These are phyloP conservation scores for Lepidurus apus DNA, from an alignment of 1,140 invertebrate genomes.

Conservation along the genomic window DNA sequence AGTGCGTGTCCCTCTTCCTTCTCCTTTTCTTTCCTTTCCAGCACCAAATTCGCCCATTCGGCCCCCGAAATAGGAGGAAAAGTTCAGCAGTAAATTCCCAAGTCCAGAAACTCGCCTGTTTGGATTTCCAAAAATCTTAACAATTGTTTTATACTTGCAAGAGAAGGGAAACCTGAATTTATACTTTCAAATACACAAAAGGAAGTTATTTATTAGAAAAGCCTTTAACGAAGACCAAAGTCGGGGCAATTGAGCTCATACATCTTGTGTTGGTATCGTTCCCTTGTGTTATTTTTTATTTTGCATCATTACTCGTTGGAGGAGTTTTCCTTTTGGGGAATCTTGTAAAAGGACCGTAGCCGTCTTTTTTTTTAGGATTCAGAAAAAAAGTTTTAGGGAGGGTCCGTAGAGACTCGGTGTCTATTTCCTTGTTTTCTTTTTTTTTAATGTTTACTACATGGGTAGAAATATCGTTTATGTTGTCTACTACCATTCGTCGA, in stretches of 20 bases:
- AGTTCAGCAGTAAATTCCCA: too few species aligned
- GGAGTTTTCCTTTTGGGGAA: not conserved
- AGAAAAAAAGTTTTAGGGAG: not conserved
- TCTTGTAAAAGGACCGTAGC: not conserved
- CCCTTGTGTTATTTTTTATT: not conserved
- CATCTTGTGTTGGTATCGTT: not conserved
- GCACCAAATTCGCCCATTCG: too few species aligned
- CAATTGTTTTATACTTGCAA: too few species aligned
- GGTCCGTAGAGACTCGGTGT: not conserved
- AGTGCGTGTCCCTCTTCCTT: not conserved
- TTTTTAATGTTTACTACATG: not conserved
- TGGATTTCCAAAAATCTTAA: too few species aligned
- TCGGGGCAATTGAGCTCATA: conserved; percentile 4
- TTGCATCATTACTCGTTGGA: not conserved
- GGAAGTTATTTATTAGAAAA: not conserved
- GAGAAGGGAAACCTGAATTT: too few species aligned
- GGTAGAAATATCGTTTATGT: not conserved
- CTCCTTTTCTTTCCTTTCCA: too few species aligned
- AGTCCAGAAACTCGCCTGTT: too few species aligned
- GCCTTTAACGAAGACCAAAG: not conserved
- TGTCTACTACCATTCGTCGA: too few species aligned
- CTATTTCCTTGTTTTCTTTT: not conserved
- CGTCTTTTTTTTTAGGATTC: not conserved
- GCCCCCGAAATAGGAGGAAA: too few species aligned
- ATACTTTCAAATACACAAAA: not conserved